phyloP scores from a whole-genome alignment of 1,140 invertebrate genomes.

The Oryctes rhinoceros region DNA sequence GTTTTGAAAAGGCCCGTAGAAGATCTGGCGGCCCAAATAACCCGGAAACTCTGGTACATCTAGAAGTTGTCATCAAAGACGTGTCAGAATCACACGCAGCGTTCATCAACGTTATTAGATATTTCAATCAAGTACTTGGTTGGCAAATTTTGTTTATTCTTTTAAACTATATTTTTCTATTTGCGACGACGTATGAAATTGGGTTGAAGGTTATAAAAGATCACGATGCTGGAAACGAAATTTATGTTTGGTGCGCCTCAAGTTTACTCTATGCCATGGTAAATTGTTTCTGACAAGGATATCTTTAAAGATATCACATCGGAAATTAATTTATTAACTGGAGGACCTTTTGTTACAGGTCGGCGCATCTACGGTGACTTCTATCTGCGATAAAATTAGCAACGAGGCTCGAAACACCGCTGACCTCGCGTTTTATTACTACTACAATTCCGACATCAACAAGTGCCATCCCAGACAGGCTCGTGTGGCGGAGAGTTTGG shows the following conservation, averaged over 20 bases:
- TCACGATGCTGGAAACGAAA: neutral
- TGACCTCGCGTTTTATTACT: neutral
- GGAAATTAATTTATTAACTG: no score
- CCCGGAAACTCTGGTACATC: no score
- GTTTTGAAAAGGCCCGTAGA: neutral
- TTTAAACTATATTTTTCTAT: neutral
- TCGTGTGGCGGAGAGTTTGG: neutral
- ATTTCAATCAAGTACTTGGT: neutral
- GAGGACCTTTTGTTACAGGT: neutral
- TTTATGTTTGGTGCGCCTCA: no score
- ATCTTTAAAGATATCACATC: neutral
- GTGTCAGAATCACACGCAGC: neutral
- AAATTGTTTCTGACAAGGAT: no score
- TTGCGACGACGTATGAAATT: neutral
- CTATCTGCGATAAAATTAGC: neutral
- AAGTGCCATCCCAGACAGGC: neutral
- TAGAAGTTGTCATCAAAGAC: neutral
- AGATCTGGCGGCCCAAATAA: no score
- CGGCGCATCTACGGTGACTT: neutral
- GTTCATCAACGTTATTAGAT: neutral
- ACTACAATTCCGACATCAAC: neutral
- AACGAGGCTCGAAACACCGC: neutral
- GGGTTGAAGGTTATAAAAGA: neutral
- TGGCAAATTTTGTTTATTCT: conserved; percentile 1
- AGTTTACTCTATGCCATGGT: no score